Evolutionary conservation across 2,113 vertebrate species (phyloP).

Genomic region (Aramus guarauna): DNA sequence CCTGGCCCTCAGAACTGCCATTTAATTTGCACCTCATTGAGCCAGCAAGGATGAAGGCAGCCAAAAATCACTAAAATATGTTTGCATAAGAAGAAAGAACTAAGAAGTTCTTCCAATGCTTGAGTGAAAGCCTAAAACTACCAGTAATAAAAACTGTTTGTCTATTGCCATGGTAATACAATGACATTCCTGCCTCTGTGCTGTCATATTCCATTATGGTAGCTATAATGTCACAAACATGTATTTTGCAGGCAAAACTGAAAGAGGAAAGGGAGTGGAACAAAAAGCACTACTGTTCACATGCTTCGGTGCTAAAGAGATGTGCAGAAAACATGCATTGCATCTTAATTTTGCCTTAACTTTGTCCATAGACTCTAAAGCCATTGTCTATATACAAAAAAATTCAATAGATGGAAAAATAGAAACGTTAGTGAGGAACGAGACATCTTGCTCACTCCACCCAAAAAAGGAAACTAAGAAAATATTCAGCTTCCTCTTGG

Average conservation of each 20-base stretch:
- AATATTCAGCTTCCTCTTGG: background rate
- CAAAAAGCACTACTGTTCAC: background rate
- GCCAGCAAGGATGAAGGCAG: background rate
- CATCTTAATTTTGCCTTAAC: background rate
- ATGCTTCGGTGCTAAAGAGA: background rate
- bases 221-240: background rate
- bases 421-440: background rate
- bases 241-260: background rate
- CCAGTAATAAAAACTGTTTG: conserved; percentile 14
- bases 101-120: background rate
- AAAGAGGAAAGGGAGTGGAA: background rate
- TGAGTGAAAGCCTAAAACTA: conserved; percentile 21
- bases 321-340: background rate
- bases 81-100: background rate
- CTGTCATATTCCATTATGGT: conserved; percentile 28
- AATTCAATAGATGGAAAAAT: background rate
- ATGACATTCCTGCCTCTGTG: background rate
- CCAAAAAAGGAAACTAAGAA: background rate
- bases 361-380: background rate
- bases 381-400: background rate
- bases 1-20: background rate
- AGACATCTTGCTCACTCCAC: background rate
- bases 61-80: conserved; percentile 41
- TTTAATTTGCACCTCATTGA: background rate
- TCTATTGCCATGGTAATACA: conserved; percentile 47